These are phyloP conservation scores for Mastigias papua DNA, from an alignment of 30 jellyfish, hydroid and myxozoan species.

Conservation along the genomic window DNA sequence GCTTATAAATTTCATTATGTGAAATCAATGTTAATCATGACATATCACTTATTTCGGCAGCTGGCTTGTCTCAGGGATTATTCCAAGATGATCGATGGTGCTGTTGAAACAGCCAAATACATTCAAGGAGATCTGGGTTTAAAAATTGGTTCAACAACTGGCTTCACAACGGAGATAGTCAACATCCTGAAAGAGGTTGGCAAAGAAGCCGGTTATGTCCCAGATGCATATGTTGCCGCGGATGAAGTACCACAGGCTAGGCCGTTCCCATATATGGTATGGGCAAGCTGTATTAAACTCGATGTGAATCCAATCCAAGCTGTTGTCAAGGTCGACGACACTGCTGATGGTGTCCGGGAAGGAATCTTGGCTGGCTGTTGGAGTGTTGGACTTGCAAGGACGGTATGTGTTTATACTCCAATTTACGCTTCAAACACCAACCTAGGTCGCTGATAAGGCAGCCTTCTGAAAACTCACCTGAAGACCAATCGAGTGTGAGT, in stretches of 20 bases:
- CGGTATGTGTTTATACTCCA: slow-evolving; percentile 59
- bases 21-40: neutral
- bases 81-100: slow-evolving; percentile 96
- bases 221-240: slow-evolving; percentile 94
- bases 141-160: slow-evolving; percentile 96
- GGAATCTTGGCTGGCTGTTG: slow-evolving; percentile 97
- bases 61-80: slow-evolving; percentile 77
- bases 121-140: slow-evolving; percentile 80
- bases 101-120: slow-evolving; percentile 86
- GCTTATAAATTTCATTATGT: neutral
- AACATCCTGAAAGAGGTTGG: slow-evolving; percentile 77
- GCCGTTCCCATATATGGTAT: slow-evolving; percentile 96
- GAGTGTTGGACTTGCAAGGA: slow-evolving; percentile 97
- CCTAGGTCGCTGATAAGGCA: neutral
- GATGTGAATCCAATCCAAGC: slow-evolving; percentile 97
- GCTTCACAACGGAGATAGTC: slow-evolving; percentile 90
- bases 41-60: too few species aligned
- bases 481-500: too few species aligned
- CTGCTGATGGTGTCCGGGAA: slow-evolving; percentile 98
- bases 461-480: too few species aligned
- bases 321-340: slow-evolving; percentile 93
- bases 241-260: slow-evolving; percentile 98
- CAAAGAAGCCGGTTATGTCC: slow-evolving; percentile 87
- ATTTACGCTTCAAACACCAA: neutral
- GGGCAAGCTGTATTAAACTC: slow-evolving; percentile 86